Evolutionary conservation across 2,888 invertebrate species (phyloP).

Genomic region (Trachelus troglodyta): DNA sequence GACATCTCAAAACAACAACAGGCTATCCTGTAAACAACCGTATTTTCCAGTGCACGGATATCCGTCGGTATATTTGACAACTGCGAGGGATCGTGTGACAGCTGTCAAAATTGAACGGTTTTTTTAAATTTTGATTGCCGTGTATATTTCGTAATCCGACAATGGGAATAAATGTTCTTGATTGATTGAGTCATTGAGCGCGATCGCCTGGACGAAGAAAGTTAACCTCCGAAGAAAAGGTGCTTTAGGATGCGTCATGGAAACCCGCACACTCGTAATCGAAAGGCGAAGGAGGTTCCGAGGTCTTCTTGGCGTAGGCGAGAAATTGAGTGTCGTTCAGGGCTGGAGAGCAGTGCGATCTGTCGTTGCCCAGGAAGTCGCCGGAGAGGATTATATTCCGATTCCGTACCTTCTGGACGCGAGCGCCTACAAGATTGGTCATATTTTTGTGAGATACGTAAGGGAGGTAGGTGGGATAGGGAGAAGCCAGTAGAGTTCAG

Average conservation of each 20-base stretch:
- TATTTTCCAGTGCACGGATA: no score
- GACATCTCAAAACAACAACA: no score
- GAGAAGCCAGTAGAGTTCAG: no score
- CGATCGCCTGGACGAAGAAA: no score
- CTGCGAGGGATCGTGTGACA: no score
- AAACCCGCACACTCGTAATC: not conserved
- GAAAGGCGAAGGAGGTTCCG: not conserved
- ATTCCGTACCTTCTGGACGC: slow-evolving; percentile 47
- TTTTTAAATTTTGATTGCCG: no score
- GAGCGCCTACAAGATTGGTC: slow-evolving; percentile 46
- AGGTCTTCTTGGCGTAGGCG: not conserved
- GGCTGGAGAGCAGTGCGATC: slow-evolving; percentile 43
- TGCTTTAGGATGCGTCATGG: not conserved
- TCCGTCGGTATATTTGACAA: no score
- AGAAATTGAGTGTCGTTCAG: slow-evolving; percentile 27
- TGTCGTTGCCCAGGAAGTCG: slow-evolving; percentile 37
- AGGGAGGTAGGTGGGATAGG: slow-evolving; percentile 19
- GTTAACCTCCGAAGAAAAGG: not conserved
- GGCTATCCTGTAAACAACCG: no score
- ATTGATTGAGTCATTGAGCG: no score
- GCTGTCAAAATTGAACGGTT: no score
- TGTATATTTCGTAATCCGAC: no score
- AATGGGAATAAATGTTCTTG: no score
- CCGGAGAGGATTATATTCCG: slow-evolving; percentile 35
- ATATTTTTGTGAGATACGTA: slow-evolving; percentile 43